phyloP scores from a whole-genome alignment of 1,140 invertebrate species.

The Diabrotica undecimpunctata region DNA sequence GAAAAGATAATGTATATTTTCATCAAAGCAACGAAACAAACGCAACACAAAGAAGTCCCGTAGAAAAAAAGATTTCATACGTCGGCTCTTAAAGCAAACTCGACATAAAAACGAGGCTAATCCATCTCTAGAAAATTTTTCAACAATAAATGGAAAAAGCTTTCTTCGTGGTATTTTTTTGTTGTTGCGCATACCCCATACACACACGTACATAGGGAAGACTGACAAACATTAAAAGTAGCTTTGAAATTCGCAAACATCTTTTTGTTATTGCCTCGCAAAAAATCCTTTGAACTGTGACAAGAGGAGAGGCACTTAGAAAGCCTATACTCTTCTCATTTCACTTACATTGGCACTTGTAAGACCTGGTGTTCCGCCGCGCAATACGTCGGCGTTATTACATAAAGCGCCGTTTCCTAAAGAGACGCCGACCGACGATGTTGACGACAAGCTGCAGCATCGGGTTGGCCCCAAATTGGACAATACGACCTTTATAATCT shows the following conservation, averaged over 20 bases:
- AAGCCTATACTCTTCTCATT: slow-evolving; percentile 23
- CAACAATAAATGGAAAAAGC: slow-evolving; percentile 14
- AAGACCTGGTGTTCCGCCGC: slow-evolving; percentile 10
- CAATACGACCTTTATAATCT: no score
- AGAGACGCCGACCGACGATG: not conserved
- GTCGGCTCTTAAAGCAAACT: not conserved
- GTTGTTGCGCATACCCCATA: not conserved
- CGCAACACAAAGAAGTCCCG: not conserved
- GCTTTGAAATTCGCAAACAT: slow-evolving; percentile 11
- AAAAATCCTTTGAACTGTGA: slow-evolving; percentile 22
- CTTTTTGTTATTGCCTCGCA: slow-evolving; percentile 14
- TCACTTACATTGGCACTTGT: slow-evolving; percentile 24
- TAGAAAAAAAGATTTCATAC: not conserved
- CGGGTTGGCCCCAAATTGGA: not conserved
- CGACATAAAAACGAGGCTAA: slow-evolving; percentile 11
- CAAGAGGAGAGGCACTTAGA: slow-evolving; percentile 21
- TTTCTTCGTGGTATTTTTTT: slow-evolving; percentile 10
- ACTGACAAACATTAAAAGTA: slow-evolving; percentile 11
- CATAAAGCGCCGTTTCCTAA: slow-evolving; percentile 12
- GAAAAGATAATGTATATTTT: slow-evolving; percentile 1
- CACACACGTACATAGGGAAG: not conserved
- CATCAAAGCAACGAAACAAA: not conserved
- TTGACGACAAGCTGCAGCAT: not conserved
- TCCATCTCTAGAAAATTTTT: slow-evolving; percentile 9
- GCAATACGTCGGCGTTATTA: slow-evolving; percentile 22